Conservation (phyloP, 2,888 invertebrate genomes). For the Diploptera punctata region DNA sequence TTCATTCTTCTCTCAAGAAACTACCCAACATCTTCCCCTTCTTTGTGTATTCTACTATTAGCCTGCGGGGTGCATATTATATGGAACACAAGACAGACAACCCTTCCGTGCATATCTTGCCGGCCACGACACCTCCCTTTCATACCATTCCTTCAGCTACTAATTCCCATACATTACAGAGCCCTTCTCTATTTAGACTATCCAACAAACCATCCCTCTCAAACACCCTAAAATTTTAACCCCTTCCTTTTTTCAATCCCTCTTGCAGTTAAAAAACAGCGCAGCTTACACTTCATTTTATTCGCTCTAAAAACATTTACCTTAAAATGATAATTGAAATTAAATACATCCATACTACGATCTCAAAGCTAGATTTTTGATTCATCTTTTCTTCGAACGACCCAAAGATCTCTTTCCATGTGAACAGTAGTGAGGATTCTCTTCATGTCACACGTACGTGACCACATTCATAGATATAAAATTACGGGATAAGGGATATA, state of each 20-base stretch:
- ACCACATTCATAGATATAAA: too few relatives aligned
- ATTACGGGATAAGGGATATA: too few relatives aligned
- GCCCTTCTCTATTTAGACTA: slow-evolving; percentile 29
- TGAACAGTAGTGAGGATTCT: too few relatives aligned
- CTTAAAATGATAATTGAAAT: too few relatives aligned
- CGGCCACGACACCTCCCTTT: slow-evolving; percentile 18
- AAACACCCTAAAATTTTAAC: slow-evolving; percentile 28
- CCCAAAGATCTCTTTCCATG: too few relatives aligned
- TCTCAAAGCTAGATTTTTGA: too few relatives aligned
- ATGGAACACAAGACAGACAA: not conserved
- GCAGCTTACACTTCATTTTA: not conserved
- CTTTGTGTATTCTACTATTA: slow-evolving; percentile 10
- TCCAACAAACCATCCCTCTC: slow-evolving; percentile 27
- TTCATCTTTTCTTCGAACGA: too few relatives aligned
- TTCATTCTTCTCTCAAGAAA: not conserved
- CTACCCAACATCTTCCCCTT: slow-evolving; percentile 5
- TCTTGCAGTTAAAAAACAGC: slow-evolving; percentile 20
- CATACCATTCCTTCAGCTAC: not conserved
- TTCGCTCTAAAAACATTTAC: slow-evolving; percentile 19
- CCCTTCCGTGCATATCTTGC: slow-evolving; percentile 9
- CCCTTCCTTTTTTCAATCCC: slow-evolving; percentile 26
- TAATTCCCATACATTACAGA: slow-evolving; percentile 31
- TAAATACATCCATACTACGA: too few relatives aligned
- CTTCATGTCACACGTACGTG: too few relatives aligned
- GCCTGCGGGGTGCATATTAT: slow-evolving; percentile 18